Percentiles rank a stretch among this genome's conserved stretches.
Evolutionary conservation across 2,888 invertebrate genomes (phyloP).

Genomic region (Agrotis puta): DNA sequence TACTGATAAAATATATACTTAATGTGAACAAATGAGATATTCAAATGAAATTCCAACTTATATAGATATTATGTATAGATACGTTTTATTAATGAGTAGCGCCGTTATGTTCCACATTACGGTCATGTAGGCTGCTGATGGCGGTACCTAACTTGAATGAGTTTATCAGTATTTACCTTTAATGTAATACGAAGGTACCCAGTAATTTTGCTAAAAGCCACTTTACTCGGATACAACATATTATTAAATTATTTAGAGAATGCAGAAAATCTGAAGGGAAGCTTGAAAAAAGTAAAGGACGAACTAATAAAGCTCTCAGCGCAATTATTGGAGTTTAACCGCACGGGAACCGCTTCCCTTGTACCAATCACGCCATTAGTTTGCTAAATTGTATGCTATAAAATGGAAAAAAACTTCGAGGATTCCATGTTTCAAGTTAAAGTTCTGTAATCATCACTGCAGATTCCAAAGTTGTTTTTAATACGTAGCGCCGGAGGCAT

Average conservation of each 20-base stretch:
- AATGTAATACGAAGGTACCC: slow-evolving; percentile 14
- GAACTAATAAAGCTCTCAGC: slow-evolving; percentile 70
- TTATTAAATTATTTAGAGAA: slow-evolving; percentile 56
- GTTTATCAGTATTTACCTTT: slow-evolving; percentile 37
- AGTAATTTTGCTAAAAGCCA: slow-evolving; percentile 51
- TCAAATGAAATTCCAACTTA: slow-evolving; percentile 41
- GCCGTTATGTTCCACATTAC: slow-evolving; percentile 21
- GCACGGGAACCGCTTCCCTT: slow-evolving; percentile 70
- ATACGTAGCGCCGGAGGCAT: slow-evolving; percentile 63
- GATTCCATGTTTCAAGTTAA: slow-evolving; percentile 71
- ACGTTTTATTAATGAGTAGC: slow-evolving; percentile 26
- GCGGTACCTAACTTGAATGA: slow-evolving; percentile 17
- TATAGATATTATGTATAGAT: slow-evolving; percentile 8
- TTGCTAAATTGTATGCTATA: slow-evolving; percentile 82
- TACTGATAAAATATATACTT: slow-evolving; percentile 33
- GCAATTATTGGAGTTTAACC: slow-evolving; percentile 75
- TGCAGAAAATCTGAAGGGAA: slow-evolving; percentile 51
- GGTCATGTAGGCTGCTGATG: slow-evolving; percentile 8
- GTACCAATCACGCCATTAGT: slow-evolving; percentile 81
- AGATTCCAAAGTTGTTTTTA: slow-evolving; percentile 66
- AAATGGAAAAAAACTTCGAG: slow-evolving; percentile 80
- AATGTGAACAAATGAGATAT: slow-evolving; percentile 31
- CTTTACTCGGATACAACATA: slow-evolving; percentile 39
- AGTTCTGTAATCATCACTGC: slow-evolving; percentile 66
- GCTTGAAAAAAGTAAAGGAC: slow-evolving; percentile 65